Conservation (phyloP, 2,797 vertebrate genomes). For the Rhabdophis nuchalis region DNA sequence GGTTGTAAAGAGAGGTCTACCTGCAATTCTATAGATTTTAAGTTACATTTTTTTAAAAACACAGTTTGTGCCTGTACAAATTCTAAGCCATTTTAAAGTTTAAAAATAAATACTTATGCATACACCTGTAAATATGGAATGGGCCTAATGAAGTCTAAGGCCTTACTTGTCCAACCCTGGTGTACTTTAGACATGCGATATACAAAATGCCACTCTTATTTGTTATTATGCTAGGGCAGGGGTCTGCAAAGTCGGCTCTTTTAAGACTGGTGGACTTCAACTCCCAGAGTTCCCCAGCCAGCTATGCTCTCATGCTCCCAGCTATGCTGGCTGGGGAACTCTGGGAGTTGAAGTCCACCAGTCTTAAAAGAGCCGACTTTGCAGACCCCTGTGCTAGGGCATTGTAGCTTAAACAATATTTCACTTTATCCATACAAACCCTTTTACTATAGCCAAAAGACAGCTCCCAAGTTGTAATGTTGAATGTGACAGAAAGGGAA, state of each 20-base stretch:
- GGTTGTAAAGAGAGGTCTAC: background rate
- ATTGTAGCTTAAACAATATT: background rate
- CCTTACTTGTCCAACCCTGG: background rate
- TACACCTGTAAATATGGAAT: background rate
- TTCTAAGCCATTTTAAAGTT: background rate
- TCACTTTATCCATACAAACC: background rate
- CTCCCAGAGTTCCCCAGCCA: too few species aligned
- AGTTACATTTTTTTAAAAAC: background rate
- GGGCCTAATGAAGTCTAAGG: background rate
- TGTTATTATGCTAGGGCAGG: background rate
- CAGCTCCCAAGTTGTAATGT: background rate
- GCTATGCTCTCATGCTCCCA: too few species aligned
- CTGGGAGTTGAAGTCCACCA: too few species aligned
- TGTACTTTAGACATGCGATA: background rate
- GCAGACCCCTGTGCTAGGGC: too few species aligned
- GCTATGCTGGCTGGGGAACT: too few species aligned
- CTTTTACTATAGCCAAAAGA: background rate
- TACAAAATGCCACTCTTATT: background rate
- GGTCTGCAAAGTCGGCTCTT: too few species aligned
- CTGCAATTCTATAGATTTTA: background rate
- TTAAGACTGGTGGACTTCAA: too few species aligned
- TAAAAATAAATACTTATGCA: background rate
- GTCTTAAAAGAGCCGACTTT: too few species aligned
- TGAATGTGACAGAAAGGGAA: background rate
- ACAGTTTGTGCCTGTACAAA: background rate